Conservation (phyloP, 30 jellyfish, hydroid and myxozoan species). For the Calvadosia cruxmelitensis region DNA sequence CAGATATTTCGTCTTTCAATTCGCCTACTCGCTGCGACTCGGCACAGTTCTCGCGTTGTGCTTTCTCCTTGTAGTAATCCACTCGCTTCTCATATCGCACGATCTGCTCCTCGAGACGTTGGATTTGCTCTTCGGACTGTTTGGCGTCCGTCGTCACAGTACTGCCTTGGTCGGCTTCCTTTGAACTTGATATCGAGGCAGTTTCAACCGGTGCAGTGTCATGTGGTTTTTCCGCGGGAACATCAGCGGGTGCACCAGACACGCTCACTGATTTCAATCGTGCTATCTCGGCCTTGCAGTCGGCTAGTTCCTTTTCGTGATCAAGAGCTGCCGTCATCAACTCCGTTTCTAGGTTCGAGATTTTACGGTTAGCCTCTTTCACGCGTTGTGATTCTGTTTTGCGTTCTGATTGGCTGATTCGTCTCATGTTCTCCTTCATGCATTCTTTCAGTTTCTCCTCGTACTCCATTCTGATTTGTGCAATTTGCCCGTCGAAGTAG, state of each 20-base stretch:
- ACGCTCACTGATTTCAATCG: slow-evolving; percentile 11
- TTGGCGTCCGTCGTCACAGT: slow-evolving; percentile 4
- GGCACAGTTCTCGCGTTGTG: slow-evolving; percentile 57
- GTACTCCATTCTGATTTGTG: slow-evolving; percentile 69
- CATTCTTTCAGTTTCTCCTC: slow-evolving; percentile 85
- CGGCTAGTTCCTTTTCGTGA: slow-evolving; percentile 37
- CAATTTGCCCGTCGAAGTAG: slow-evolving; percentile 58
- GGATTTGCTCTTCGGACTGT: slow-evolving; percentile 27
- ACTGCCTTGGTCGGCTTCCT: slow-evolving; percentile 5
- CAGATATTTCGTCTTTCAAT: slow-evolving; percentile 67
- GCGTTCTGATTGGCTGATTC: slow-evolving; percentile 79
- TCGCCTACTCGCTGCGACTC: slow-evolving; percentile 73
- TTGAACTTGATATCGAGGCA: background rate
- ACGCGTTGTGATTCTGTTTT: slow-evolving; percentile 70
- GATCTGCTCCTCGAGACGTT: slow-evolving; percentile 77
- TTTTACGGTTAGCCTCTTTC: slow-evolving; percentile 41
- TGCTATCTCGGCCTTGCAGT: slow-evolving; percentile 17
- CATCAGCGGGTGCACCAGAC: background rate
- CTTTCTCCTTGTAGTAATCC: slow-evolving; percentile 71
- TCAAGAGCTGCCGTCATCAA: slow-evolving; percentile 18
- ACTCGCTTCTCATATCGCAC: slow-evolving; percentile 76
- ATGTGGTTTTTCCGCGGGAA: background rate
- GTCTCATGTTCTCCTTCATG: slow-evolving; percentile 70
- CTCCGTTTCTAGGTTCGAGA: slow-evolving; percentile 37
- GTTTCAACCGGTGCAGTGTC: background rate